phyloP scores from a whole-genome alignment of 1,140 invertebrate species.

The Tribolium castaneum region DNA sequence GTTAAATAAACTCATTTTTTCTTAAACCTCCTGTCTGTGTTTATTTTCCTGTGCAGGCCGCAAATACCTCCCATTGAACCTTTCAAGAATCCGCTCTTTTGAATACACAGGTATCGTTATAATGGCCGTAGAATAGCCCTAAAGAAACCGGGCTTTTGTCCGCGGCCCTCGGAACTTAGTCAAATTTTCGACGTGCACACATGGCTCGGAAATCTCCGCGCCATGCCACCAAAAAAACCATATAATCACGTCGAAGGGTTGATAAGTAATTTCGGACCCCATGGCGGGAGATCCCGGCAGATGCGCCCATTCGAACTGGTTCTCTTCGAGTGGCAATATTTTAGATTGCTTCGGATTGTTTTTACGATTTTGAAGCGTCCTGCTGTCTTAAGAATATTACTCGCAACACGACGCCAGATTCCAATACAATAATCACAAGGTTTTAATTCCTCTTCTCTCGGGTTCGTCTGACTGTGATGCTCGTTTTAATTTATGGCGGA shows the following conservation, averaged over 20 bases:
- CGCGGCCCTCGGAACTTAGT: constrained; percentile 3
- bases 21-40: background rate
- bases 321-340: constrained; percentile 12
- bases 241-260: constrained; percentile 5
- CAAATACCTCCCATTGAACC: background rate
- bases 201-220: background rate
- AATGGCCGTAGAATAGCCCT: background rate
- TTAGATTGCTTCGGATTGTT: constrained; percentile 18
- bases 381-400: constrained; percentile 23
- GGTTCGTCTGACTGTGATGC: background rate
- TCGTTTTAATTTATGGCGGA: background rate
- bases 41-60: constrained; percentile 1
- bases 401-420: constrained; percentile 16
- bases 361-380: constrained; percentile 17
- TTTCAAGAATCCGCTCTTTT: background rate
- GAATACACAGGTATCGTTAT: constrained; percentile 2
- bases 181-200: constrained; percentile 11
- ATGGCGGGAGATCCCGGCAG: background rate
- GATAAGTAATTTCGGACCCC: constrained; percentile 22
- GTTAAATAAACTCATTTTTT: too few relatives aligned
- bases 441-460: constrained; percentile 9
- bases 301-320: constrained; percentile 23
- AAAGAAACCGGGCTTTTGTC: background rate
- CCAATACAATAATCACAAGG: constrained; percentile 25
- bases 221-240: background rate